Evolutionary conservation across 2,888 invertebrate species (phyloP), one percentile per base, ranked within the genome.

Genomic region (Drosophila algonquin): DNA sequence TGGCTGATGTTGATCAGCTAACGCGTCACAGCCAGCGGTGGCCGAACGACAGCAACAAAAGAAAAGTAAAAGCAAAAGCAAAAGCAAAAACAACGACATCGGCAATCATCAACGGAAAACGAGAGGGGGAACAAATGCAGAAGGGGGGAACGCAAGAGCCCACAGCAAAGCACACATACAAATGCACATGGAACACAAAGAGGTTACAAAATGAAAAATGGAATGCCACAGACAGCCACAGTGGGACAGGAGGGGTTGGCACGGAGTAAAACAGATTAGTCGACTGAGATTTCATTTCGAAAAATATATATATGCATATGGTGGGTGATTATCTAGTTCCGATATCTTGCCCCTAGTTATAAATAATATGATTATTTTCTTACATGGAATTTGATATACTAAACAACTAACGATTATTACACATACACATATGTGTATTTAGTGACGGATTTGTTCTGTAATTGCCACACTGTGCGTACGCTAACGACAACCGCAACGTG

Each of bases 141-240:
- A 45, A n/a, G n/a, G 47, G 62, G 44, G 71, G 61, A 65, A 61
- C 60, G 83, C 73, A 80, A 80, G 71, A 80, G 79, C 76, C 80
- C 79, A 79, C 69, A 82, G 77, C 75, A 56, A 58, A 64, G 80
- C 69, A 72, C 62, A 45, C 73, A 78, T 56, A 76, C 75, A 72
- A 48, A 54, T 30, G 64, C 40, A 21, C 44, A 57, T 27, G 52
- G 50, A 61, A 71, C 48, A 56, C 50, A 56, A 44, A 64, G 58
- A 35, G 62, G 47, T 27, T 71, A 81, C 84, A 86, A 83, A 86
- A 83, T 83, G 81, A 86, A 83, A 83, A 83, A 83, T 86, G 87
- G 84, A 83, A 83, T 80, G 73, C 73, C 73, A 75, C 52, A 50
- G 72, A 71, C 62, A 61, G 70, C 60, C 78, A 83, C 83, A 79